Base-by-base conservation (phyloP, 2,888 invertebrate species). In the Eupithecia centaureata region DNA sequence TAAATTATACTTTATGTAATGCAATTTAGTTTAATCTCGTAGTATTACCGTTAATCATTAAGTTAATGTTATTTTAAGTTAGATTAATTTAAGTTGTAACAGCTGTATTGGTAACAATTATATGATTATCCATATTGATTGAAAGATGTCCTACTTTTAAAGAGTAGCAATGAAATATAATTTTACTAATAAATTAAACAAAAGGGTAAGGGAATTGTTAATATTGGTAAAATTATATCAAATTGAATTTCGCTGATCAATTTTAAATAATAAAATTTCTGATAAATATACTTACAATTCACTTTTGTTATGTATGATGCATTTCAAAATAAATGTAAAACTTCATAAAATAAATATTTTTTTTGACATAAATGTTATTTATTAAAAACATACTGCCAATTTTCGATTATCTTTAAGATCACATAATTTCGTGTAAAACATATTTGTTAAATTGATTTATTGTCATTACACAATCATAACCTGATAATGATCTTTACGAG, bases 1-100 rank as follows among this genome's bases (percentile, higher is more conserved):
- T 52, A 56, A 63, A 63, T 47, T 22, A 22, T 30, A 60, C 54
- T 30, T 56, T 64, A 22, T 62, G 58, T 75, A 87, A 90, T 89
- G 89, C 91, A 90, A 90, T 86, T 82, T 84, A 81, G 77, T 84
- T 86, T 82, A 89, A 90, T 91, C 90, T 91, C 90, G 83, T 86
- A 88, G 86, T 74, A 81, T 81, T 80, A 79, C 77, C 54, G 52
- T 64, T 64, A 63, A 52, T 57, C 59, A 56, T 5, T 56, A n/a
- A 56, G 54, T n/a, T 56, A 38, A 27, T 52, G 25, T 62, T 54
- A 56, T 38, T 32, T 63, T 32, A 33, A 51, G 42, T 13, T 30
- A 57, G 33, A 51, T 61, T 22, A 22, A 10, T 22, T 47, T 22
- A 12, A 47, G 22, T 47, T 47, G 18, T 47, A 47, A 47, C 10